Evolutionary conservation across 2,113 vertebrate genomes (phyloP).

Genomic region (Colinus virginianus): DNA sequence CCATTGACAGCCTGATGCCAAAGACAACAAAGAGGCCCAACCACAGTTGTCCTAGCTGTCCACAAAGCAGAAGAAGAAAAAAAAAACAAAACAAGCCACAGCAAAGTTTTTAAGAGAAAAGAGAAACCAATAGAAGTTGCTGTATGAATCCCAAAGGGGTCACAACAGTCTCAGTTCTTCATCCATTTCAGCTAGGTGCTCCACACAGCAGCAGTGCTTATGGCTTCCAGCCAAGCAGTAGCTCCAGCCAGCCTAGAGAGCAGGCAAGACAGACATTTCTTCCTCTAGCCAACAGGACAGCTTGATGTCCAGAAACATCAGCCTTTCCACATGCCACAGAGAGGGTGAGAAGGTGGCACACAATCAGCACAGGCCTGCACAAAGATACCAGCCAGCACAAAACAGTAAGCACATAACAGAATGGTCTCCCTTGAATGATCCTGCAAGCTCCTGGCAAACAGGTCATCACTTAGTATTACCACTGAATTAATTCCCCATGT

Average conservation of each 20-base stretch:
- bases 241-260: not conserved
- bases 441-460: not conserved
- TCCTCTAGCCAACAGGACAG: not conserved
- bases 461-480: not conserved
- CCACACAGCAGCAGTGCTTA: not conserved
- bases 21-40: not conserved
- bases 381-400: not conserved
- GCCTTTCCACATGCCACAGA: not conserved
- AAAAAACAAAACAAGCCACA: not conserved
- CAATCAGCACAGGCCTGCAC: not conserved
- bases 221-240: not conserved
- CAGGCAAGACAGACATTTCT: not conserved
- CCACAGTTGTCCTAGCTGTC: not conserved
- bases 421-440: not conserved
- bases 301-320: not conserved
- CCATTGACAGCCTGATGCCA: not conserved
- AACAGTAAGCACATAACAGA: not conserved
- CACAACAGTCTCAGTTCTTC: not conserved
- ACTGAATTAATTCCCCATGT: not conserved
- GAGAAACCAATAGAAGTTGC: not conserved
- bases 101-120: not conserved
- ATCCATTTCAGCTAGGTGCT: not conserved
- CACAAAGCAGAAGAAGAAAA: not conserved
- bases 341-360: accelerated
- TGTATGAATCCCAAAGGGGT: not conserved